These are phyloP conservation scores for Choristoneura rosaceana DNA, from an alignment of 2,888 invertebrate species.

Conservation along the genomic window DNA sequence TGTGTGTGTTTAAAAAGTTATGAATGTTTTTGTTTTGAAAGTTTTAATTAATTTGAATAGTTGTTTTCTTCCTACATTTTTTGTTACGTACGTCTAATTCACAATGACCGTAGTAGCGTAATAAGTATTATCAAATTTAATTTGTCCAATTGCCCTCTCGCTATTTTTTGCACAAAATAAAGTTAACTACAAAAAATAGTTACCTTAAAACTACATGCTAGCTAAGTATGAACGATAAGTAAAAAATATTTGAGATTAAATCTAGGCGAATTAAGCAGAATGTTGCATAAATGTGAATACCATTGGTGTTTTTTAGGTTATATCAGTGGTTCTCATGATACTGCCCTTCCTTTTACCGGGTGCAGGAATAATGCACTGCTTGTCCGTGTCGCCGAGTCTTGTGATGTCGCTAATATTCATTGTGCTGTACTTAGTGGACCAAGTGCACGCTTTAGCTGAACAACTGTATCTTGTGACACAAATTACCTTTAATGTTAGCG, in stretches of 20 bases:
- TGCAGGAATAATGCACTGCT: conserved; percentile 66
- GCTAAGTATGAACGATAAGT: neutral
- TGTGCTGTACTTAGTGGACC: conserved; percentile 77
- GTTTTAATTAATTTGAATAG: neutral
- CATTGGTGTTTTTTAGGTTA: conserved; percentile 74
- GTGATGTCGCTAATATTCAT: conserved; percentile 73
- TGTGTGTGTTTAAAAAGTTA: neutral
- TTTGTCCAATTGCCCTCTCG: neutral
- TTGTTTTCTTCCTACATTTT: neutral
- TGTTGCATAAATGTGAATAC: conserved; percentile 11
- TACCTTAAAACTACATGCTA: too few species aligned
- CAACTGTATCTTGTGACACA: conserved; percentile 69
- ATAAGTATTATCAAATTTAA: neutral
- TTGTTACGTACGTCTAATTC: neutral
- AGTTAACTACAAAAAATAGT: neutral
- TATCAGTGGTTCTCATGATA: conserved; percentile 76
- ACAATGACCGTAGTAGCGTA: neutral
- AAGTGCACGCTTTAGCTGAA: conserved; percentile 76
- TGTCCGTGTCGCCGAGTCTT: conserved; percentile 73
- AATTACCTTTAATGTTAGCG: conserved; percentile 57
- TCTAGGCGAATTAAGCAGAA: neutral
- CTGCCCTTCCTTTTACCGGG: conserved; percentile 68
- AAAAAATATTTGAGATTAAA: neutral
- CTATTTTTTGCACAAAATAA: neutral
- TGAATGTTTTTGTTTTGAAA: conserved; percentile 10